These are phyloP conservation scores for Sparidentex hasta DNA, from an alignment of 2,797 vertebrate genomes.

Conservation along the genomic window DNA sequence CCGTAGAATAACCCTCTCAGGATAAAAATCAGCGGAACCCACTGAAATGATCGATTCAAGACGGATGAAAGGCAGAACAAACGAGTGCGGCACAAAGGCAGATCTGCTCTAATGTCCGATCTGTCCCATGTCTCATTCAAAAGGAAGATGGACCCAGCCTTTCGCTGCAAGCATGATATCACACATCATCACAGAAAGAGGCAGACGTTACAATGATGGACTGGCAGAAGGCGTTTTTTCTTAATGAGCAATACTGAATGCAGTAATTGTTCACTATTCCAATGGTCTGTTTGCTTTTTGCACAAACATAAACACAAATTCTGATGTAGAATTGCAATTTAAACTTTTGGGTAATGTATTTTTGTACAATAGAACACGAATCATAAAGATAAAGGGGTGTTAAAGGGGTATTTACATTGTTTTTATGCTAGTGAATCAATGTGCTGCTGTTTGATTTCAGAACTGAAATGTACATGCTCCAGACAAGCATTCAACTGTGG, in stretches of 20 bases:
- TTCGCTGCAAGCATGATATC: neutral
- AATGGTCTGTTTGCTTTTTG: neutral
- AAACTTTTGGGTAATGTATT: neutral
- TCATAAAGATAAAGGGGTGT: neutral
- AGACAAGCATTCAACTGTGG: neutral
- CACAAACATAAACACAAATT: neutral
- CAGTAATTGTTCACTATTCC: constrained; percentile 6
- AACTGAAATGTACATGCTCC: neutral
- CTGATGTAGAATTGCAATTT: neutral
- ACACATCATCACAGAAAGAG: neutral
- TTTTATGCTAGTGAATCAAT: neutral
- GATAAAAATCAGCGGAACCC: constrained; percentile 6
- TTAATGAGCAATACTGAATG: neutral
- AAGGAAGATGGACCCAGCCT: neutral
- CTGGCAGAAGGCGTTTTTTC: too few species aligned
- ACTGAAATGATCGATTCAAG: constrained; percentile 40
- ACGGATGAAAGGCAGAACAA: constrained; percentile 31
- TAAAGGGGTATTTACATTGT: neutral
- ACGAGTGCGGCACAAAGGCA: neutral
- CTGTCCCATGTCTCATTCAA: neutral
- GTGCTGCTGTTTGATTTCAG: neutral
- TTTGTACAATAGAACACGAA: neutral
- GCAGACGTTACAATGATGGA: too few species aligned
- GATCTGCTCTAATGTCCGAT: neutral
- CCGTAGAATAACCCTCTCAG: constrained; percentile 28